Conservation (phyloP, 2,113 vertebrate genomes). For the Oreochromis aureus region DNA sequence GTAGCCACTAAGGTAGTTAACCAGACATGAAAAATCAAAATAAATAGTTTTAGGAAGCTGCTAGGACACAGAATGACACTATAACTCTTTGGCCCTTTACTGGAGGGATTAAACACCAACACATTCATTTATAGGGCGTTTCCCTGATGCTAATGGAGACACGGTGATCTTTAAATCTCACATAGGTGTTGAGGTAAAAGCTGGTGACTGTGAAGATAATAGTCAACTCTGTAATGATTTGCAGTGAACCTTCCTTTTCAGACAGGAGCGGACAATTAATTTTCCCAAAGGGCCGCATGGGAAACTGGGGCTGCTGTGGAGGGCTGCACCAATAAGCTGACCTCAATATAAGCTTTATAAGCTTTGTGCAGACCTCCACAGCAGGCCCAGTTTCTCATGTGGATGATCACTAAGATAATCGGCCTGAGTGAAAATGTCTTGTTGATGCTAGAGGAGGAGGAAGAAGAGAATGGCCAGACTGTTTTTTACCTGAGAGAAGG, state of each 20-base stretch:
- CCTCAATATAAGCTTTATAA: neutral
- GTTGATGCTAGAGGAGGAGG: neutral
- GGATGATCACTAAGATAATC: neutral
- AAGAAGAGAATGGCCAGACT: accelerated
- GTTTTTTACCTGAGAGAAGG: neutral
- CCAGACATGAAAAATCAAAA: neutral
- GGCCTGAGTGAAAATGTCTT: neutral
- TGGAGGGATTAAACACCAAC: neutral
- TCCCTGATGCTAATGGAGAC: neutral
- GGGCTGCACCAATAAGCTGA: neutral
- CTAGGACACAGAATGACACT: neutral
- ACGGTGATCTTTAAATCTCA: neutral
- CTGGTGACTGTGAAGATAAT: neutral
- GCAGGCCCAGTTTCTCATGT: neutral
- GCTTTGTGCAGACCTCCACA: neutral
- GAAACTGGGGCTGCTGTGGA: accelerated
- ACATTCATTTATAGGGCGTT: neutral
- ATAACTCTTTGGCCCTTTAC: neutral
- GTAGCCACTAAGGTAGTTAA: neutral
- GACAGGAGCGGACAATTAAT: accelerated
- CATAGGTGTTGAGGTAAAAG: neutral
- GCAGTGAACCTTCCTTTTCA: neutral
- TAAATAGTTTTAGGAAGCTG: neutral
- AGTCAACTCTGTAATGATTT: neutral
- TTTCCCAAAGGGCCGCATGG: neutral